These are phyloP conservation scores for Rhyzopertha dominica DNA, from an alignment of 1,140 invertebrate species.

Conservation along the genomic window DNA sequence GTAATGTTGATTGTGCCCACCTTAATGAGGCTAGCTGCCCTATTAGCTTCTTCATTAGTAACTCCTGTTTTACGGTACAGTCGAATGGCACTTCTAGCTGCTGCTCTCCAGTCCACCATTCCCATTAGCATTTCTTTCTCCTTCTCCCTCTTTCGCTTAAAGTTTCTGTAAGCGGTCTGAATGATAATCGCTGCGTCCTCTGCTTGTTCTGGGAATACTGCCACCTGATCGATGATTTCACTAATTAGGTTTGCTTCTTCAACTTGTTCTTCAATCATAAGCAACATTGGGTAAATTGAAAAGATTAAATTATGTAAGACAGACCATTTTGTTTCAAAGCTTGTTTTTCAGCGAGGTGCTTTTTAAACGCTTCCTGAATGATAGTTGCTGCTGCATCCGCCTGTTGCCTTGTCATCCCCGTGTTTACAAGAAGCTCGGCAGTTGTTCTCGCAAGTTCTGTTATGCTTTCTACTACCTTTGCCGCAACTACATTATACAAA, in stretches of 20 bases:
- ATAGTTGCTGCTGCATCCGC: conserved; percentile 44
- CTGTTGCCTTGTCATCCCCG: conserved; percentile 45
- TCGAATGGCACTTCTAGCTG: conserved; percentile 44
- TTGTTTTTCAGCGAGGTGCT: conserved; percentile 28
- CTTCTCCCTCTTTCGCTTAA: conserved; percentile 30
- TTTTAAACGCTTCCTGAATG: conserved; percentile 46
- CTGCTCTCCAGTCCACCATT: conserved; percentile 48
- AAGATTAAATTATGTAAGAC: neutral
- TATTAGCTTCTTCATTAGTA: conserved; percentile 43
- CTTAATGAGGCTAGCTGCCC: conserved; percentile 47
- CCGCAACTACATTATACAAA: conserved; percentile 39
- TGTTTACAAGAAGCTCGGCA: conserved; percentile 41
- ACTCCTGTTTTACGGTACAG: conserved; percentile 46
- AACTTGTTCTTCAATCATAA: conserved; percentile 23
- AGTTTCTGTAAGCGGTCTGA: conserved; percentile 27
- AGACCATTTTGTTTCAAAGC: conserved; percentile 14
- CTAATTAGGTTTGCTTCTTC: conserved; percentile 24
- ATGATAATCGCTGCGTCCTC: conserved; percentile 40
- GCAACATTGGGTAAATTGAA: no score
- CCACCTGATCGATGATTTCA: conserved; percentile 22
- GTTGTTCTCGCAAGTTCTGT: conserved; percentile 44
- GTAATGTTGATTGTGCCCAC: no score
- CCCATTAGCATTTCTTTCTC: conserved; percentile 34
- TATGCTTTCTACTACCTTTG: conserved; percentile 48
- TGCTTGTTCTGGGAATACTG: conserved; percentile 39